A percentile compares a stretch with the other conserved stretches of the same genome.
phyloP scores from a whole-genome alignment of 2,888 invertebrate genomes.

The Athalia circularis region DNA sequence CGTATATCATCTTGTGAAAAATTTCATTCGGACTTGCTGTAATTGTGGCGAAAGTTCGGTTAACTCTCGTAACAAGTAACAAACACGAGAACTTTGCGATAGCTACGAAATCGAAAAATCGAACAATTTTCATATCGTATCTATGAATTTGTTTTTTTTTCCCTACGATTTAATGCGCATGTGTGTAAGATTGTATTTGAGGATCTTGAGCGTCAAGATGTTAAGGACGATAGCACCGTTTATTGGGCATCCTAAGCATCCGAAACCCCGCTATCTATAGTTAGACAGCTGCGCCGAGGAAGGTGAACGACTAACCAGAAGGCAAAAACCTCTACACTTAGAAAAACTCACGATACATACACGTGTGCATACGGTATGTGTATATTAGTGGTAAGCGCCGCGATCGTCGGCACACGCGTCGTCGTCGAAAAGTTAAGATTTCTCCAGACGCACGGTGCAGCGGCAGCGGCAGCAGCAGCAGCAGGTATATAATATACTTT shows the following conservation, averaged over 20 bases:
- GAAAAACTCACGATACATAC: background rate
- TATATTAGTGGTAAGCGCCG: conserved; percentile 16
- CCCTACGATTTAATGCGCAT: background rate
- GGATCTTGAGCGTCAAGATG: conserved; percentile 26
- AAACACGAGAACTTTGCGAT: too few species aligned
- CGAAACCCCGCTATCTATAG: conserved; percentile 32
- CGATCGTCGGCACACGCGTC: conserved; percentile 40
- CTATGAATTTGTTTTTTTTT: too few species aligned
- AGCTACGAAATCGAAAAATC: too few species aligned
- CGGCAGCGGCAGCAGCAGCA: background rate
- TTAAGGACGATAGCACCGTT: conserved; percentile 36
- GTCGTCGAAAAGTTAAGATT: conserved; percentile 40
- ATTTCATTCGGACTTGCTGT: too few species aligned
- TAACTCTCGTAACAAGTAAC: too few species aligned
- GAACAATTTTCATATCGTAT: too few species aligned
- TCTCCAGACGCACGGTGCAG: conserved; percentile 32
- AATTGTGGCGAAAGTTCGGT: too few species aligned
- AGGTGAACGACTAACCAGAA: conserved; percentile 24
- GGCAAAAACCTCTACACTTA: conserved; percentile 17
- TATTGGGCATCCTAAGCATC: conserved; percentile 39
- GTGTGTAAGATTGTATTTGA: conserved; percentile 15
- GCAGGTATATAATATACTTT: background rate
- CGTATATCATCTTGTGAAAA: too few species aligned
- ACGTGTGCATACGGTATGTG: background rate
- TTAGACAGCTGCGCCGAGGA: conserved; percentile 29